Evolutionary conservation across 2,888 invertebrate species (phyloP), one percentile per base, ranked within the genome.

Genomic region (Silvanus unidentatus): DNA sequence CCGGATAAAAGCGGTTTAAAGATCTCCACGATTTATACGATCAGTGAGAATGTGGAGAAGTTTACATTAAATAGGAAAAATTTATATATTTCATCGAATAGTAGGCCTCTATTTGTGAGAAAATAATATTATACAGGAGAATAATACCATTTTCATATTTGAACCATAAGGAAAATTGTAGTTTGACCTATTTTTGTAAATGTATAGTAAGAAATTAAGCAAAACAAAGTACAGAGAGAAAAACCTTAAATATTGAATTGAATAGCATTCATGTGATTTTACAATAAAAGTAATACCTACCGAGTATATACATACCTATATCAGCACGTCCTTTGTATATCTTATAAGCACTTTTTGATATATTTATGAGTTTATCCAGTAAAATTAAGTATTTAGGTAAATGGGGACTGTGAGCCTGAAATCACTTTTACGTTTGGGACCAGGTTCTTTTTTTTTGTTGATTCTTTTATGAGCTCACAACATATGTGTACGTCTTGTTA

Each of bases 1-100:
- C 76, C 77, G 30, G 5, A 75, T 54, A 76, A 75, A 62, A 76
- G 74, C 48, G 78, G 78, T 32, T 64, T 78, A 6, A 76, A 75
- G 59, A 76, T 78, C 42, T 76, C 78, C 41, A 77, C 78, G 13
- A 69, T 72, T 48, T 71, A 73, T 55, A 70, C 72, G 39, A 71
- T 71, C 55, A 68, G 71, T 55, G 68, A 72, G 52, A 65, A 67
- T 47, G 67, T 71, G 28, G 71, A 71, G 45, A 70, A 69, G 49
- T 68, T 68, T 53, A 67, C 66, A 48, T 66, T 67, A 47, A 68
- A 68, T 54, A 63, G 64, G 52, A 70, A 68, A 51, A 71, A 71
- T 58, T 61, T 69, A 52, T 68, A 69, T 55, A 69, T 69, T 52
- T 71, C 73, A 55, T 72, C 73, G 56, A 69, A 69, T 49, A 72